Evolutionary conservation across 2,888 invertebrate genomes (phyloP).

Genomic region (Pedicia rivosa): DNA sequence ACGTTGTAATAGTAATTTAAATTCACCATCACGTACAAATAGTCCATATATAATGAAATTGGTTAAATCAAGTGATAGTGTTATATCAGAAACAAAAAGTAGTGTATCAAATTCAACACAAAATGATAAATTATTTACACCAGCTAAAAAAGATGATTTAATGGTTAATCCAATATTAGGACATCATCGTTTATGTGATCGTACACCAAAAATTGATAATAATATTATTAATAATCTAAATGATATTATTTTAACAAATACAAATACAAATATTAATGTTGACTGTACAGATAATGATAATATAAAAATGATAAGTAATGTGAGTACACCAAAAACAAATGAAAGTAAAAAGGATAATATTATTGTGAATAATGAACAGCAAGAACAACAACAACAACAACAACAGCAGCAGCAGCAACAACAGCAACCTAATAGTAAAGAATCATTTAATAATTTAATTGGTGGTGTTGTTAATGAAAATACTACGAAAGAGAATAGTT

Average conservation of each 20-base stretch:
- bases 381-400: neutral
- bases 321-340: no score
- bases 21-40: slow-evolving; percentile 30
- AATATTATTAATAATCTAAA: neutral
- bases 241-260: neutral
- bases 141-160: slow-evolving; percentile 28
- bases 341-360: neutral
- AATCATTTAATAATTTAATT: neutral
- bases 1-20: slow-evolving; percentile 42
- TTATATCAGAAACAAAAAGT: slow-evolving; percentile 31
- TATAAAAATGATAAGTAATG: neutral
- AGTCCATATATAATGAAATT: slow-evolving; percentile 30
- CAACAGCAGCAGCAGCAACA: neutral
- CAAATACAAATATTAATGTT: neutral
- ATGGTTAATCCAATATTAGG: slow-evolving; percentile 35
- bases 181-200: slow-evolving; percentile 44
- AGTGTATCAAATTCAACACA: slow-evolving; percentile 29
- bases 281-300: neutral
- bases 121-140: slow-evolving; percentile 26
- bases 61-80: slow-evolving; percentile 30
- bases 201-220: slow-evolving; percentile 16
- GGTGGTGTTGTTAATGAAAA: neutral
- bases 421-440: neutral
- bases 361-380: neutral
- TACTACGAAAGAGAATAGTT: neutral